Evolutionary conservation across 1,140 invertebrate genomes (phyloP).

Genomic region (Drosophila erecta): DNA sequence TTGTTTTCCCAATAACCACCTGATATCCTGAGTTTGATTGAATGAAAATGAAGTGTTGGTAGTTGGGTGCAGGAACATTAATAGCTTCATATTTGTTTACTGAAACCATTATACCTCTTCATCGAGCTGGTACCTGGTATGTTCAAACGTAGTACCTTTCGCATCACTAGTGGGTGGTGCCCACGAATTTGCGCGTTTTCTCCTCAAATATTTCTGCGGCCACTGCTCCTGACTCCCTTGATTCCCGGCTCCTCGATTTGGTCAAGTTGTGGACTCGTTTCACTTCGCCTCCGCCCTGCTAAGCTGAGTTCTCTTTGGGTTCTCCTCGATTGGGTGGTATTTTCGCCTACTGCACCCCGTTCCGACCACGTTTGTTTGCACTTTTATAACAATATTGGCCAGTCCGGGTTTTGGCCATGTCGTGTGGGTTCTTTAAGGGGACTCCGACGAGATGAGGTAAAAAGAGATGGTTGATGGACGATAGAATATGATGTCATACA

Average conservation of each 20-base stretch:
- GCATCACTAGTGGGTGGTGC: constrained; percentile 8
- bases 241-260: constrained; percentile 35
- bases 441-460: neutral
- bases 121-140: too few species aligned
- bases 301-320: constrained; percentile 14
- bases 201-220: constrained; percentile 45
- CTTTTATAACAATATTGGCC: constrained; percentile 78
- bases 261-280: constrained; percentile 56
- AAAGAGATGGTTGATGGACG: constrained; percentile 3
- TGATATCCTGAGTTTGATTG: too few species aligned
- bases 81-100: too few species aligned
- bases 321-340: constrained; percentile 13
- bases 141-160: neutral
- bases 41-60: neutral
- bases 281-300: constrained; percentile 10
- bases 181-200: constrained; percentile 18
- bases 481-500: constrained; percentile 73
- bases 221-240: constrained; percentile 20
- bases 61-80: too few species aligned
- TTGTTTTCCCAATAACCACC: too few species aligned
- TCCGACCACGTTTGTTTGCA: constrained; percentile 71
- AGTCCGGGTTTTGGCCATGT: constrained; percentile 17
- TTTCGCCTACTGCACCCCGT: constrained; percentile 5
- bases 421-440: constrained; percentile 2
- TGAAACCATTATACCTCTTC: too few species aligned